Evolutionary conservation across 2,113 vertebrate species (phyloP), one percentile per base, ranked within the genome.

Genomic region (Labeo catla): DNA sequence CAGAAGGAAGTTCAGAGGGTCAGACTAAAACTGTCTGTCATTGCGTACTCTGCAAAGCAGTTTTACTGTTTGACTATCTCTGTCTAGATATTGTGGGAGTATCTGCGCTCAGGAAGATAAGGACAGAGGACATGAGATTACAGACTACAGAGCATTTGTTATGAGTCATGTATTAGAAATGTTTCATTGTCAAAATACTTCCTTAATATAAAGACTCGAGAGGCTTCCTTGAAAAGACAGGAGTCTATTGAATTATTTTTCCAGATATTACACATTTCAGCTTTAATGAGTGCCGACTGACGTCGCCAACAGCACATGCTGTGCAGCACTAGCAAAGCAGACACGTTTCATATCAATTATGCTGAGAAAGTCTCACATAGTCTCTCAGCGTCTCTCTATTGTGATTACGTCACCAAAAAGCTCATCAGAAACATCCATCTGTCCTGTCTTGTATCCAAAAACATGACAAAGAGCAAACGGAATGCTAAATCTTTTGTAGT

Each of bases 1-100:
- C 79, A 81, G 61, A 47, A 49, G 59, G 23, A 81, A 65, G 43
- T 65, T 81, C 59, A 65, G 8, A 28, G 59, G 78, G 79, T 81
- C 43, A 11, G 43, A n/a, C n/a, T 23, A 65, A 28, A 65, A 81
- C 43, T 45, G 15, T 81, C 79, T 49, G 79, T 81, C 43, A 65
- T 28, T 28, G 39, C 63, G 23, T 63, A 66, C 36, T 66, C 65
- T 47, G 1, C 43, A 81, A 81, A 65, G 77, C 43, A 66, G 13
- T 65, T 49, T 47, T 59, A 47, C 4, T 11, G 57, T 49, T 43
- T 65, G n/a, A 65, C 43, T 16, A 65, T 63, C 54, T 45, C n/a
- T 65, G 59, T 63, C 59, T 28, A 16, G 13, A 28, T 34, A 81
- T 49, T 66, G 43, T 34, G 59, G 5, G 39, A 23, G 57, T 21